These are phyloP conservation scores for Chaetogeoica ovagalla DNA, from an alignment of 2,888 invertebrate species.

Conservation along the genomic window DNA sequence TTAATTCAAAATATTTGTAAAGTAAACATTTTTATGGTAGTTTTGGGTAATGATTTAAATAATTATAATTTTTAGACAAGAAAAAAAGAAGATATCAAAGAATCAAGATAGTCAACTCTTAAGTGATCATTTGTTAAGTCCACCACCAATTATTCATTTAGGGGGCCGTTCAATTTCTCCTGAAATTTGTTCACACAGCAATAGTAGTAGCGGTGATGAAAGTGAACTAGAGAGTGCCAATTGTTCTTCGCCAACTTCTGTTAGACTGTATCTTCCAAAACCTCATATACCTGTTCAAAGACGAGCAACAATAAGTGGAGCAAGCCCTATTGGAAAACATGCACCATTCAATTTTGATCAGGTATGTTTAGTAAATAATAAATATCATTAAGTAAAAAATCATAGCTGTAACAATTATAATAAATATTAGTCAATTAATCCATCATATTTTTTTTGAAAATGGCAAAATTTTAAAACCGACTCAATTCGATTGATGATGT, in stretches of 20 bases:
- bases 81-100: constrained; percentile 29
- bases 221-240: constrained; percentile 55
- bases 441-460: background rate
- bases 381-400: background rate
- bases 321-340: constrained; percentile 68
- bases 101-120: constrained; percentile 37
- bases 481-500: background rate
- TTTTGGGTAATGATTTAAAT: background rate
- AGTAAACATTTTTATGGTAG: no score
- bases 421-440: background rate
- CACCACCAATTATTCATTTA: constrained; percentile 22
- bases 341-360: constrained; percentile 72
- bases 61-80: constrained; percentile 27
- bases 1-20: no score
- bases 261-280: constrained; percentile 73
- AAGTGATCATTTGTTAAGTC: constrained; percentile 41
- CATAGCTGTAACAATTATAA: background rate
- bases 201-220: constrained; percentile 54
- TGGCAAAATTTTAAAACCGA: background rate
- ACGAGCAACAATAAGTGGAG: constrained; percentile 86
- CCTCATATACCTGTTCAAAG: constrained; percentile 76
- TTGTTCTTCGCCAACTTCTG: constrained; percentile 58
- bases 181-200: constrained; percentile 51
- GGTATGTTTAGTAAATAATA: constrained; percentile 59
- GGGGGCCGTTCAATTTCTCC: constrained; percentile 38